Evolutionary conservation across 2,797 vertebrate species (phyloP).

Genomic region (Chaunax sp.): DNA sequence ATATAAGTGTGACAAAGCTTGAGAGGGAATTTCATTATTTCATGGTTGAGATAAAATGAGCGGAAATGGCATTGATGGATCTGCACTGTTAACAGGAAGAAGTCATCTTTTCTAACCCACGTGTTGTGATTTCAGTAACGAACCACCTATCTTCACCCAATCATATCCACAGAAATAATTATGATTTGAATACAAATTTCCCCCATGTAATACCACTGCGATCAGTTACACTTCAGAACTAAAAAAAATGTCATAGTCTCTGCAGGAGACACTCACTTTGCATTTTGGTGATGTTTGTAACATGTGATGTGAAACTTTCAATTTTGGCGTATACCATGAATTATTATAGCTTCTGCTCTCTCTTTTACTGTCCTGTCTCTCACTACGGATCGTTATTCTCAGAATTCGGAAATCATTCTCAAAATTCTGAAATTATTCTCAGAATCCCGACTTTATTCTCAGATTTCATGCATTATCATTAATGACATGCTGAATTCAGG

Average conservation of each 20-base stretch:
- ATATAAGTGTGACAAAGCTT: constrained; percentile 36
- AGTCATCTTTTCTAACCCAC: neutral
- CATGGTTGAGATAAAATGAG: constrained; percentile 27
- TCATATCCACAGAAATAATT: no score
- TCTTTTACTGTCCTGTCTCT: no score
- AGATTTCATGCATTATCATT: no score
- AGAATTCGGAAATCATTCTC: no score
- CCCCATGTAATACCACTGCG: neutral
- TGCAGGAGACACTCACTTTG: no score
- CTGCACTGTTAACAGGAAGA: neutral
- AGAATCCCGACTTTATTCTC: no score
- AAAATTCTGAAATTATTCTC: no score
- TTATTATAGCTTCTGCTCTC: no score
- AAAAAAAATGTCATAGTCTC: neutral
- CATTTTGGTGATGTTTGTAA: no score
- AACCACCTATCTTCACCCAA: neutral
- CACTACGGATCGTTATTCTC: no score
- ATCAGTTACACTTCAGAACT: neutral
- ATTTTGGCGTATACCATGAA: neutral
- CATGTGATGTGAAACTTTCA: no score
- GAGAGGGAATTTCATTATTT: constrained; percentile 31
- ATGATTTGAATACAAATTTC: neutral
- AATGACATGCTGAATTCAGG: no score
- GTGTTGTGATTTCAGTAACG: neutral
- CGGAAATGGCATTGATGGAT: constrained; percentile 1